These are phyloP conservation scores for Heliconius aoede DNA, from an alignment of 2,888 invertebrate species.

Conservation along the genomic window DNA sequence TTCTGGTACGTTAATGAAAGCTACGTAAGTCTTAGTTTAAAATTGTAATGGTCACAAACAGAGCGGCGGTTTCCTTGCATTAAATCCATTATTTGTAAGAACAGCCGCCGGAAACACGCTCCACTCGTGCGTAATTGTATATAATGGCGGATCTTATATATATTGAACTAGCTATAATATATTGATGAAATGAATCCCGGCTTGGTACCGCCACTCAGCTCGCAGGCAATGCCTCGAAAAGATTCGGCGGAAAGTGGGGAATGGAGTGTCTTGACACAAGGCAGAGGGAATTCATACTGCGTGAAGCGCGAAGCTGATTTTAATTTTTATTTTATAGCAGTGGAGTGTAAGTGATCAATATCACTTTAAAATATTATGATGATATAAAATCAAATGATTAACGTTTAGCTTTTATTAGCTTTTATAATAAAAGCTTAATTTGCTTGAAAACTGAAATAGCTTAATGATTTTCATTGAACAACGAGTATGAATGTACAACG, in stretches of 20 bases:
- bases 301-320: too few species aligned
- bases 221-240: too few species aligned
- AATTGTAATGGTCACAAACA: not conserved
- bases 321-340: too few species aligned
- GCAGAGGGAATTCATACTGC: too few species aligned
- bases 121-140: conserved; percentile 13
- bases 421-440: not conserved
- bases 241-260: too few species aligned
- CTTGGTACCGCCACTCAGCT: too few species aligned
- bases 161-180: conserved; percentile 1
- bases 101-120: conserved; percentile 19
- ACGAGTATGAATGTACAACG: conserved; percentile 38
- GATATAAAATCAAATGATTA: too few species aligned
- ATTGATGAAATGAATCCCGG: conserved; percentile 2
- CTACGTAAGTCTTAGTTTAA: not conserved
- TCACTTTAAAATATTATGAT: too few species aligned
- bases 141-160: conserved; percentile 11
- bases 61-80: conserved; percentile 9
- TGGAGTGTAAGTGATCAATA: too few species aligned
- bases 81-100: conserved; percentile 24
- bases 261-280: too few species aligned
- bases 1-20: not conserved
- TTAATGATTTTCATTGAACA: conserved; percentile 42
- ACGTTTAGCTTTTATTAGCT: too few species aligned
- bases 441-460: not conserved